A percentile compares a stretch with the other conserved stretches of the same genome.
phyloP scores from a whole-genome alignment of 2,888 invertebrate genomes.

The Xylophagus ater region DNA sequence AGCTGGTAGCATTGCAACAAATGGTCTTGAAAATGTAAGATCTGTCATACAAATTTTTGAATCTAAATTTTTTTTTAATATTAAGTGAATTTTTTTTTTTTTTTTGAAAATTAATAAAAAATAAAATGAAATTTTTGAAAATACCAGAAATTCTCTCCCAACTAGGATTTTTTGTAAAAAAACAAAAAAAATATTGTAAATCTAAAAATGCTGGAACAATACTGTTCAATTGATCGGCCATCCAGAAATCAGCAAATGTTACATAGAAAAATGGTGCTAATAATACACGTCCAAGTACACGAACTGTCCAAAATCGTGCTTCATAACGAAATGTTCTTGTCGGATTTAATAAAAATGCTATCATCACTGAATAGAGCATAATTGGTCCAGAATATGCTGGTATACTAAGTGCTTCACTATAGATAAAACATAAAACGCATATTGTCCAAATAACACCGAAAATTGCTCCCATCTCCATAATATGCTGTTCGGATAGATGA shows the following conservation, averaged over 20 bases:
- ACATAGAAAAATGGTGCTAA: conserved; percentile 68
- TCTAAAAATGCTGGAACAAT: conserved; percentile 64
- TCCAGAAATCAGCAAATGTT: conserved; percentile 76
- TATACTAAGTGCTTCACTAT: conserved; percentile 51
- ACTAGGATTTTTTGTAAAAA: conserved; percentile 52
- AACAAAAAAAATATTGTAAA: conserved; percentile 68
- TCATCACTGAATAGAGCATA: conserved; percentile 53
- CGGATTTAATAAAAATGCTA: conserved; percentile 64
- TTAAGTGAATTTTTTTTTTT: not conserved
- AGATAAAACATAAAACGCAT: conserved; percentile 55
- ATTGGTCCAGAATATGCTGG: conserved; percentile 70
- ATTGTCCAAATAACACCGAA: conserved; percentile 67
- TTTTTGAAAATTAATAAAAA: not conserved
- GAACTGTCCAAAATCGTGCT: conserved; percentile 61
- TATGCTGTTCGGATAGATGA: conserved; percentile 63
- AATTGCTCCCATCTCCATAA: conserved; percentile 64
- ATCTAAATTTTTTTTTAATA: not conserved
- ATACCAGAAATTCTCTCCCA: conserved; percentile 42
- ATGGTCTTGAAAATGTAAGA: conserved; percentile 44
- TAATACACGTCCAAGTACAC: conserved; percentile 47
- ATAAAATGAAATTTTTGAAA: conserved; percentile 10
- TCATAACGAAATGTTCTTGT: conserved; percentile 62
- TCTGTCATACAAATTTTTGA: conserved; percentile 39
- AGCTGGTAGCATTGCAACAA: conserved; percentile 69
- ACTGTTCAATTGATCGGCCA: conserved; percentile 74